Conservation (phyloP, 1,140 invertebrate species). For the Octopus bimaculoides region DNA sequence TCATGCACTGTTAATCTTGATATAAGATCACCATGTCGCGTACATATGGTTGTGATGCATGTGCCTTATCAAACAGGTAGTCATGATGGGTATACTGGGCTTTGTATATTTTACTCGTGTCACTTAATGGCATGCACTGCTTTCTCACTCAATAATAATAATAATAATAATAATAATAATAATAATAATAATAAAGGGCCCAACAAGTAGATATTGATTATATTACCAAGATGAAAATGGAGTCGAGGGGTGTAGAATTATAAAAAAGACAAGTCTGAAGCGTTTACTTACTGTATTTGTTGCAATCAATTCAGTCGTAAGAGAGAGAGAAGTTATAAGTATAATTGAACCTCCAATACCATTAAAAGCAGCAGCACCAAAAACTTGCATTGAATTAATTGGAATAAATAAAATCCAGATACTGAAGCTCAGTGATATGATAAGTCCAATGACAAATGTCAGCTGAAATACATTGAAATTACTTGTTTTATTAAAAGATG, state of each 20-base stretch:
- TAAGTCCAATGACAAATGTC: conserved; percentile 69
- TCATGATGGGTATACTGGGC: no score
- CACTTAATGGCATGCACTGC: no score
- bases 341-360: conserved; percentile 82
- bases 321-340: conserved; percentile 82
- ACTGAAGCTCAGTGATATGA: conserved; percentile 67
- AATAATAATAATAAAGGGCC: no score
- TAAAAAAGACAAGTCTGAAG: conserved; percentile 10
- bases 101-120: no score
- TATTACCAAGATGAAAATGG: neutral
- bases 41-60: no score
- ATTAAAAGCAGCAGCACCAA: conserved; percentile 61
- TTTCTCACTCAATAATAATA: no score
- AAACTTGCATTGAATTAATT: conserved; percentile 31
- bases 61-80: no score
- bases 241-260: neutral
- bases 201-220: neutral
- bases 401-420: conserved; percentile 65
- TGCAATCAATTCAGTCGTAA: conserved; percentile 89
- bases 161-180: no score
- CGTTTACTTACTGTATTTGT: conserved; percentile 65
- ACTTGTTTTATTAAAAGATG: no score
- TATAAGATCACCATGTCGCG: no score
- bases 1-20: no score
- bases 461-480: conserved; percentile 54